phyloP scores from a whole-genome alignment of 1,140 invertebrate genomes.

The Listronotus bonariensis region DNA sequence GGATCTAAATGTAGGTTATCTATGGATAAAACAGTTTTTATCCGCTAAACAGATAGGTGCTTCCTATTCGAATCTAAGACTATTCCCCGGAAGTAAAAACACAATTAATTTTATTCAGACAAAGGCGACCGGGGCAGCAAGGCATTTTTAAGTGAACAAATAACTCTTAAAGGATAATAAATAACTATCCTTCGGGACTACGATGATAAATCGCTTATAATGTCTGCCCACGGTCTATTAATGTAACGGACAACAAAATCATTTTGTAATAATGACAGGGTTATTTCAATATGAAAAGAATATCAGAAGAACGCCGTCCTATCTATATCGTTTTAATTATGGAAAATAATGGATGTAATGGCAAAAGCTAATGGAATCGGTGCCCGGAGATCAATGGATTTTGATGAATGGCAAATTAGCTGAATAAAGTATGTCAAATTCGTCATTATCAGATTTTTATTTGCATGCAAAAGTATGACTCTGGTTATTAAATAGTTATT shows the following conservation, averaged over 20 bases:
- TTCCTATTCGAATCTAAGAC: too few relatives aligned
- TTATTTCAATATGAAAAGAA: slow-evolving; percentile 50
- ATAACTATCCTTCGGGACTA: slow-evolving; percentile 28
- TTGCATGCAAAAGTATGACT: too few relatives aligned
- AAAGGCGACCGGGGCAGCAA: slow-evolving; percentile 23
- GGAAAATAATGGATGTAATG: slow-evolving; percentile 45
- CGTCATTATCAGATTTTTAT: too few relatives aligned
- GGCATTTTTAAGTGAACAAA: slow-evolving; percentile 37
- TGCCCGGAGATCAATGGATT: background rate
- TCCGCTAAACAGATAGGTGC: too few relatives aligned
- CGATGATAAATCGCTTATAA: slow-evolving; percentile 37
- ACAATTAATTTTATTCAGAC: slow-evolving; percentile 22
- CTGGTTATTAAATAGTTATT: too few relatives aligned
- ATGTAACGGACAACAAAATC: slow-evolving; percentile 33
- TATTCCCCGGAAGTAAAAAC: slow-evolving; percentile 19
- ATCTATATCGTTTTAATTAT: slow-evolving; percentile 45
- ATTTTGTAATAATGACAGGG: slow-evolving; percentile 32
- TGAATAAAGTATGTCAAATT: background rate
- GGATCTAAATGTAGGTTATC: too few relatives aligned
- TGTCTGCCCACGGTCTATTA: slow-evolving; percentile 28
- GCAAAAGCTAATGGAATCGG: slow-evolving; percentile 36
- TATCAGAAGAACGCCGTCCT: slow-evolving; percentile 27
- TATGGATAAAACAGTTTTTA: too few relatives aligned
- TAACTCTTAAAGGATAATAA: slow-evolving; percentile 38
- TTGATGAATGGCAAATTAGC: slow-evolving; percentile 27